These are phyloP conservation scores for Venturia canescens DNA, from an alignment of 1,140 invertebrate species.

Conservation along the genomic window DNA sequence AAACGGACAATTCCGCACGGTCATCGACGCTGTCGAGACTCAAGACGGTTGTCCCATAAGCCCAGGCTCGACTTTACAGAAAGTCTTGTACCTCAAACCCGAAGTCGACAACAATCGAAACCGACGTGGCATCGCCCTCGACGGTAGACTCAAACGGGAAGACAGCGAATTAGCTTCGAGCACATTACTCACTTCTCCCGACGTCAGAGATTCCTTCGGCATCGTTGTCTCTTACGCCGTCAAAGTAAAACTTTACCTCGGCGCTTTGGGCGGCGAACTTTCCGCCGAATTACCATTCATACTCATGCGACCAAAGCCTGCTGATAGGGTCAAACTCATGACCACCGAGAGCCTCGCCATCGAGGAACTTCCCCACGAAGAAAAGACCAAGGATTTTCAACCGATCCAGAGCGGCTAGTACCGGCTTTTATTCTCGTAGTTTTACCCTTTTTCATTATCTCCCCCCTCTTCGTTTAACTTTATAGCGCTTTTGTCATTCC, in stretches of 20 bases:
- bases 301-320: constrained; percentile 94
- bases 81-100: constrained; percentile 92
- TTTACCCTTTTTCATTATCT: neutral
- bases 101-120: constrained; percentile 89
- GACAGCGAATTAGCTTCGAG: constrained; percentile 97
- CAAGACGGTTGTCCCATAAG: constrained; percentile 97
- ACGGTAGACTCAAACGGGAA: constrained; percentile 92
- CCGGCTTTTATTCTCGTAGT: neutral
- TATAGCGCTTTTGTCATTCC: neutral
- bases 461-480: neutral
- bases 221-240: constrained; percentile 94
- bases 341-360: constrained; percentile 53
- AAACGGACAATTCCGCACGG: constrained; percentile 97
- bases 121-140: constrained; percentile 94
- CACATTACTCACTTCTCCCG: constrained; percentile 89
- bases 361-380: constrained; percentile 45
- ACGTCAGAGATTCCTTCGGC: constrained; percentile 91
- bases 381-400: constrained; percentile 36
- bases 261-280: constrained; percentile 95
- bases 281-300: constrained; percentile 97
- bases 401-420: neutral
- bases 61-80: constrained; percentile 94
- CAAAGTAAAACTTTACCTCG: constrained; percentile 97
- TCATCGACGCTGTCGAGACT: constrained; percentile 94
- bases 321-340: constrained; percentile 68